Conservation (phyloP, 1,140 invertebrate genomes). For the Musca vetustissima region DNA sequence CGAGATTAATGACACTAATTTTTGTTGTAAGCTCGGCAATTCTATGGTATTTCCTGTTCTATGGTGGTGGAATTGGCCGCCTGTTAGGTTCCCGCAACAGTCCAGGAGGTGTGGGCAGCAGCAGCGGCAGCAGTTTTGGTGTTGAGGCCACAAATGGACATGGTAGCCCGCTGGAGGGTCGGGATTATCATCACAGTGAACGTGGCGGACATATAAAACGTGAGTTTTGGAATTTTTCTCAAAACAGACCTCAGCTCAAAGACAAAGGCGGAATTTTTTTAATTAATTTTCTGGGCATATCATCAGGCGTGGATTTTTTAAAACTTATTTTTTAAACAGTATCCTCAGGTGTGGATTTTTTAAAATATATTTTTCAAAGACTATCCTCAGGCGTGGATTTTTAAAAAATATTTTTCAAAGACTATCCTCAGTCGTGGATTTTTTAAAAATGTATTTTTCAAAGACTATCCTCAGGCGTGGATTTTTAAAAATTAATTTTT, state of each 20-base stretch:
- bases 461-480: too few relatives aligned
- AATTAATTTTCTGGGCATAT: too few relatives aligned
- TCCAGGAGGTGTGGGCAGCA: slow-evolving; percentile 16
- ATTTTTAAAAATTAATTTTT: too few relatives aligned
- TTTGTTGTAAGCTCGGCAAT: slow-evolving; percentile 47
- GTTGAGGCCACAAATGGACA: slow-evolving; percentile 48
- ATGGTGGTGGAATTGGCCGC: slow-evolving; percentile 27
- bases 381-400: too few relatives aligned
- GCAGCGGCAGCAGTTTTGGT: slow-evolving; percentile 24
- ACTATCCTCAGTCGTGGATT: too few relatives aligned
- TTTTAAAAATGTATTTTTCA: too few relatives aligned
- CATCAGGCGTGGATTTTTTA: too few relatives aligned
- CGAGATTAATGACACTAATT: slow-evolving; percentile 51
- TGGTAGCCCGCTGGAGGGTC: slow-evolving; percentile 48
- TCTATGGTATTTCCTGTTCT: slow-evolving; percentile 48
- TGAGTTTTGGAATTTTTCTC: slow-evolving; percentile 32
- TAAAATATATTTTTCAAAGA: too few relatives aligned
- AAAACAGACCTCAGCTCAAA: neutral
- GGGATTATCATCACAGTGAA: slow-evolving; percentile 48
- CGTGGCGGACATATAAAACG: slow-evolving; percentile 50
- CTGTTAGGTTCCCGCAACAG: neutral
- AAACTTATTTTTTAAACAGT: too few relatives aligned
- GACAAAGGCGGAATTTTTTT: neutral
- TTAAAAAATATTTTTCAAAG: too few relatives aligned
- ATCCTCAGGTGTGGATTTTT: too few relatives aligned